These are phyloP conservation scores for Sinopyrophorus schimmeli DNA, from an alignment of 2,888 invertebrate genomes.

Conservation along the genomic window DNA sequence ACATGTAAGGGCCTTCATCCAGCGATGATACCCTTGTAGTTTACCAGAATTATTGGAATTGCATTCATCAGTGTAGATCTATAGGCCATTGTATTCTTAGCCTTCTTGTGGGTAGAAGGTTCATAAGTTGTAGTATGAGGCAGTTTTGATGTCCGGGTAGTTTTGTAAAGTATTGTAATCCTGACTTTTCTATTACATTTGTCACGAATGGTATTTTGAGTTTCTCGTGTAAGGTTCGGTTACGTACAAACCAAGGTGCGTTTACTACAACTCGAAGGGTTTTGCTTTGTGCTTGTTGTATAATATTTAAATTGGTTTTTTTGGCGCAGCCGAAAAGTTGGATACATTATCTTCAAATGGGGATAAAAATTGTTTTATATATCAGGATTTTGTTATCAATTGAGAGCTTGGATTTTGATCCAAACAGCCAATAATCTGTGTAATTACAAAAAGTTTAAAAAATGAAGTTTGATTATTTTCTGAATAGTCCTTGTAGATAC, in stretches of 20 bases:
- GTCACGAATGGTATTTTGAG: conserved; percentile 6
- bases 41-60: not conserved
- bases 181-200: conserved; percentile 8
- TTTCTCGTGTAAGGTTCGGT: not conserved
- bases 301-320: not conserved
- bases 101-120: conserved; percentile 1
- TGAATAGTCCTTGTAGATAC: no score
- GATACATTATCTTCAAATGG: conserved; percentile 7
- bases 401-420: conserved; percentile 5
- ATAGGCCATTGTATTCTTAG: conserved; percentile 3
- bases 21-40: conserved; percentile 6
- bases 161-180: not conserved
- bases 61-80: conserved; percentile 1
- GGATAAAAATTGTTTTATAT: conserved; percentile 6
- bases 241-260: conserved; percentile 6
- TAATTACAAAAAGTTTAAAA: no score
- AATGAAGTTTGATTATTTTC: no score
- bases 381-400: conserved; percentile 13
- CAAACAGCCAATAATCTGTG: conserved; percentile 11
- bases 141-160: conserved; percentile 6
- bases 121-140: conserved; percentile 2
- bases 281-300: conserved; percentile 7
- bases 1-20: conserved; percentile 6
- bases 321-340: conserved; percentile 1
- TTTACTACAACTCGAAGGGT: not conserved